A percentile compares a stretch with the other conserved stretches of the same genome.
Evolutionary conservation across 2,113 vertebrate genomes (phyloP).

Genomic region (Nestor notabilis): DNA sequence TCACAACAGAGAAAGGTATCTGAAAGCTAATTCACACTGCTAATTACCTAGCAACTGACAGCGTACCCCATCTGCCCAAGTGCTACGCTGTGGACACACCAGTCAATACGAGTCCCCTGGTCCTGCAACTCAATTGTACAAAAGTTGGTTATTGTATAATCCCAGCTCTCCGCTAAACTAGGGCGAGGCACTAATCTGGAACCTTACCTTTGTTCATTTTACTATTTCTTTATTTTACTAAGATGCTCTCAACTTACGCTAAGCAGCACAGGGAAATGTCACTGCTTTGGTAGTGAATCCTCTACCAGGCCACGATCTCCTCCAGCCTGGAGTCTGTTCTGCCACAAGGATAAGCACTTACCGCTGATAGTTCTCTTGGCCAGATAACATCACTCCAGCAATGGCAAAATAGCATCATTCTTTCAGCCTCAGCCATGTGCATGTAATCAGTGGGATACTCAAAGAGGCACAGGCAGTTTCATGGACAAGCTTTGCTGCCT

Average conservation of each 20-base stretch:
- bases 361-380: not conserved
- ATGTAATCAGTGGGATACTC: not conserved
- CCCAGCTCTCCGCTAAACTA: not conserved
- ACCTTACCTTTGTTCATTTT: not conserved
- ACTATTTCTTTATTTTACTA: not conserved
- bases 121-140: not conserved
- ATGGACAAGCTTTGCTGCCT: not conserved
- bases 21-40: not conserved
- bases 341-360: not conserved
- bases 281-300: not conserved
- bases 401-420: not conserved
- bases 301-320: not conserved
- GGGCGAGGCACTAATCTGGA: not conserved
- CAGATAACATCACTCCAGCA: accelerated
- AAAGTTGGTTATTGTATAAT: not conserved
- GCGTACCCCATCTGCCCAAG: accelerated
- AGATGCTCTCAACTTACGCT: not conserved
- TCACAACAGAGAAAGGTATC: not conserved
- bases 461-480: not conserved
- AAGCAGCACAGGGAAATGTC: not conserved
- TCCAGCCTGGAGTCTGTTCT: not conserved
- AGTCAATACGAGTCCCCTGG: not conserved
- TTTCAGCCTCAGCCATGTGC: not conserved
- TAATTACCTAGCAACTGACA: not conserved
- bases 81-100: not conserved